Conservation (phyloP, 2,113 vertebrate genomes). For the Caranx ignobilis region DNA sequence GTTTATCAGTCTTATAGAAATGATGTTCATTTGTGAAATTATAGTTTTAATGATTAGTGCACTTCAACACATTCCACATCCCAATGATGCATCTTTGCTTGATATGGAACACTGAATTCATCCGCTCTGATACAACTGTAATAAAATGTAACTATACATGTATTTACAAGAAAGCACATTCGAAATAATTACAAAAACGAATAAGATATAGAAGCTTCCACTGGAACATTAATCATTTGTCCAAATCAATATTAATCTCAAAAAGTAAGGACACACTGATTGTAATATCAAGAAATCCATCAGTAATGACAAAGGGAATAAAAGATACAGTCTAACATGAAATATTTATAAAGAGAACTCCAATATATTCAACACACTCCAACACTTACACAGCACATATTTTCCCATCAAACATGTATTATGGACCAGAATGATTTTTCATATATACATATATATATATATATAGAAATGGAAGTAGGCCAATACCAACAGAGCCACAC, state of each 20-base stretch:
- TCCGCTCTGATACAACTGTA: not conserved
- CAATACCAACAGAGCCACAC: not conserved
- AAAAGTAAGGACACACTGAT: not conserved
- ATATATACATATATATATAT: not conserved
- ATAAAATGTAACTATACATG: slow-evolving; percentile 1
- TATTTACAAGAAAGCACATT: not conserved
- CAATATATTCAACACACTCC: not conserved
- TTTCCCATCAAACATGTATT: not conserved
- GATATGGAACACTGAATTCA: not conserved
- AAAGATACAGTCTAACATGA: slow-evolving; percentile 16
- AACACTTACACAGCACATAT: not conserved
- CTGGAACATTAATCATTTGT: not conserved
- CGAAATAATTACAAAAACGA: not conserved
- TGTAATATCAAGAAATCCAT: slow-evolving; percentile 4
- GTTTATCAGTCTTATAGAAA: not conserved
- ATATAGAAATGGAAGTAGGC: not conserved
- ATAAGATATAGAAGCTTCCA: not conserved
- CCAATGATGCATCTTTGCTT: not conserved
- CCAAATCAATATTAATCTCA: not conserved
- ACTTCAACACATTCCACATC: slow-evolving; percentile 2
- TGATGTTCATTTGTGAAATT: not conserved
- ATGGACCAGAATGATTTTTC: not conserved
- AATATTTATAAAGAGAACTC: slow-evolving; percentile 26
- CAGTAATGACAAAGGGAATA: slow-evolving; percentile 24
- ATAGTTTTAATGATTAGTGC: slow-evolving; percentile 8